Evolutionary conservation across 1,140 invertebrate genomes (phyloP), one percentile per base, ranked within the genome.

Genomic region (Mylabris phalerata): DNA sequence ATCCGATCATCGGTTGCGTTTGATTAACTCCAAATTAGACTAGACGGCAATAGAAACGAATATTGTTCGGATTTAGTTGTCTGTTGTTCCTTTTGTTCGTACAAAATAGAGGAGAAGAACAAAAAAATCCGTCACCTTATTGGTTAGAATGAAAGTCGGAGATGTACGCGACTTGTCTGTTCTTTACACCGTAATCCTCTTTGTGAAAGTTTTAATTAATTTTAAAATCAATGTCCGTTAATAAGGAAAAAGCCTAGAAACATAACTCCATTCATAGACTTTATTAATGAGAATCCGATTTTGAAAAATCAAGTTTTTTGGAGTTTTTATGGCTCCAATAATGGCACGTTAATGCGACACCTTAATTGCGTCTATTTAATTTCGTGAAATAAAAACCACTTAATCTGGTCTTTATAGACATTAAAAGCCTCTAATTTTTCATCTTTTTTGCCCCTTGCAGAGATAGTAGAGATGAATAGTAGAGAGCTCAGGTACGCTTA

Each of bases 161-260:
- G 32, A 32, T 7, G 32, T 5, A 32, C 32, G 7, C 4, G 32
- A 32, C 32, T 5, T 7, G 7, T 7, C 32, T 7, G 32, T 32
- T 32, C 32, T 40, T 57, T 48, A 57, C 27, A 57, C 55, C 55
- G 48, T 61, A 57, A 60, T 57, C 55, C 55, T 57, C 59, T 61
- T 57, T 57, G 45, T 27, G 55, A 57, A 61, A 61, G 48, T 61
- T 61, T 61, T 61, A 61, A 61, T 61, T 61, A 57, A 61, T 61
- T 61, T 61, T 57, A 61, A 61, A 57, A 57, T 51, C 50, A 43
- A 46, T 57, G 50, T 61, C 59, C 49, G 44, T 60, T 60, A 50
- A 61, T 49, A 50, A 57, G 40, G 42, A 38, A 56, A 51, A 61
- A 55, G 44, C 41, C 48, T 49, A 56, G 52, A 61, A 43, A 57